Conservation (phyloP, 2,113 vertebrate genomes). For the Neomonachus schauinslandi region DNA sequence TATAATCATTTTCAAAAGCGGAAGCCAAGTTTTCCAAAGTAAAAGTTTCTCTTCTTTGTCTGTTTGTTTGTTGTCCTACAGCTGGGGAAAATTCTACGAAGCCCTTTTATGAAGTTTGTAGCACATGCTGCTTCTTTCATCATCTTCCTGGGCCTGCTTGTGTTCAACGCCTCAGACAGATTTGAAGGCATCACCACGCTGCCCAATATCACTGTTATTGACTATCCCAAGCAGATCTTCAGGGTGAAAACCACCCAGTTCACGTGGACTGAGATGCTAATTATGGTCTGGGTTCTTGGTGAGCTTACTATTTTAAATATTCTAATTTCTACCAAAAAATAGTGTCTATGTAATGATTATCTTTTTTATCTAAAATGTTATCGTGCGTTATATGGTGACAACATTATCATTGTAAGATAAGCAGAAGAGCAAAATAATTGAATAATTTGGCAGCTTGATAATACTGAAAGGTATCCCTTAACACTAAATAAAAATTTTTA, state of each 20-base stretch:
- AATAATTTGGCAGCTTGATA: neutral
- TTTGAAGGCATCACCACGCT: constrained; percentile 92
- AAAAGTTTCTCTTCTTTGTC: neutral
- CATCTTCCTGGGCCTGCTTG: constrained; percentile 93
- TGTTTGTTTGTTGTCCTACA: constrained; percentile 75
- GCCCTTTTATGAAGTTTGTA: constrained; percentile 96
- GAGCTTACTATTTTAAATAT: constrained; percentile 64
- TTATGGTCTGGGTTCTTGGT: constrained; percentile 95
- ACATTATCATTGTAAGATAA: neutral
- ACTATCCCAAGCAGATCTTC: constrained; percentile 94
- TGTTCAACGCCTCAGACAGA: constrained; percentile 94
- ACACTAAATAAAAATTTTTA: neutral
- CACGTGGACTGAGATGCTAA: constrained; percentile 94
- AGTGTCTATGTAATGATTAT: neutral
- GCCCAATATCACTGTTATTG: constrained; percentile 91
- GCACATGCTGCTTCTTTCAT: constrained; percentile 94
- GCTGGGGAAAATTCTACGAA: constrained; percentile 92
- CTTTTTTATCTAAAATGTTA: constrained; percentile 1
- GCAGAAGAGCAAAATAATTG: neutral
- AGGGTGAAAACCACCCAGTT: constrained; percentile 94
- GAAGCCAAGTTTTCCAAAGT: constrained; percentile 27
- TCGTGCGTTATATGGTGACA: neutral
- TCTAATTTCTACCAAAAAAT: neutral
- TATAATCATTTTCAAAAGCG: neutral
- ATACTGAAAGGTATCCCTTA: neutral